These are phyloP conservation scores for Ammospiza maritima DNA, from an alignment of 2,797 vertebrate genomes.

Conservation along the genomic window DNA sequence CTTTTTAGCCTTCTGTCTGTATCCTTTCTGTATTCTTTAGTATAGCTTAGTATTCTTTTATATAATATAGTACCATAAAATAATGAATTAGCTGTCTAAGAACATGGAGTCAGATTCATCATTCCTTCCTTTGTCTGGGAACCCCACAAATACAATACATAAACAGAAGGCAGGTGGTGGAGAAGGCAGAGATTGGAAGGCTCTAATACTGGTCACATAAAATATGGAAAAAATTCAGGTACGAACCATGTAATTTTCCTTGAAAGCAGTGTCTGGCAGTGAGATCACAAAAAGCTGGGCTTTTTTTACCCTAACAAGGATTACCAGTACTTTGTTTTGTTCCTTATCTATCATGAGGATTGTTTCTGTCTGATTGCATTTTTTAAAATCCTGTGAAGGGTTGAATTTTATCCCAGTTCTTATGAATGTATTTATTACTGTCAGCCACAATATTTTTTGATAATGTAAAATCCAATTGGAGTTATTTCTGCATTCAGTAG, in stretches of 20 bases:
- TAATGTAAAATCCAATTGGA: not conserved
- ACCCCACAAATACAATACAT: too few species aligned
- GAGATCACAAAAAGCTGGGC: not conserved
- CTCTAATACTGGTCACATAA: not conserved
- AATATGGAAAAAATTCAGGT: slow-evolving; percentile 1
- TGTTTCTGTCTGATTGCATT: not conserved
- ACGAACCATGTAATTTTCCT: not conserved
- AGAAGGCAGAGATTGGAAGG: not conserved
- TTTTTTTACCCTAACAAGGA: not conserved
- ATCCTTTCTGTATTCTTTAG: too few species aligned
- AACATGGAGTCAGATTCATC: too few species aligned
- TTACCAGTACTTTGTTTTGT: not conserved
- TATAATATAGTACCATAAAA: too few species aligned
- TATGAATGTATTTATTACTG: not conserved
- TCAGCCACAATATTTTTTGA: not conserved
- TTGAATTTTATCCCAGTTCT: not conserved
- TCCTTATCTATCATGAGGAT: not conserved
- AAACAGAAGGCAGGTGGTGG: not conserved
- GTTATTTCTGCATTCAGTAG: not conserved
- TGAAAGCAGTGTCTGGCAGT: slow-evolving; percentile 2
- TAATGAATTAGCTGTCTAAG: too few species aligned
- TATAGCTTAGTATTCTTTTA: too few species aligned
- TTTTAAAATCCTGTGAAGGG: not conserved
- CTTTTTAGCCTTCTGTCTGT: too few species aligned
- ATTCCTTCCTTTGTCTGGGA: too few species aligned